Evolutionary conservation across 1,140 invertebrate genomes (phyloP).

Genomic region (Calephelis virginiensis): DNA sequence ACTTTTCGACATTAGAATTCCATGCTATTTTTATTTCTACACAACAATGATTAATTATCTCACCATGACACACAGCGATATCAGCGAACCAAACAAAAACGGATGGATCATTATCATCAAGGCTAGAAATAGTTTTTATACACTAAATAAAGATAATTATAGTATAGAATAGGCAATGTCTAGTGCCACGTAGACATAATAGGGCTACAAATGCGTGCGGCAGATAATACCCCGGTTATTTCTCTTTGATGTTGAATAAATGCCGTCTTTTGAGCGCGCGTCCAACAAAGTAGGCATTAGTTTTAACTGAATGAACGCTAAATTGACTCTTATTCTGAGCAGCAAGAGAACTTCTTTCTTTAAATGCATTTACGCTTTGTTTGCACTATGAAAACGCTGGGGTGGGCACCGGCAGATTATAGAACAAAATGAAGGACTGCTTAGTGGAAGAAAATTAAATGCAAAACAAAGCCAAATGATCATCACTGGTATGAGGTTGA

Average conservation of each 20-base stretch:
- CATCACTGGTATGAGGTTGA: not conserved
- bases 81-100: constrained; percentile 5
- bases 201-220: constrained; percentile 7
- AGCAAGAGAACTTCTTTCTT: not conserved
- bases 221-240: constrained; percentile 10
- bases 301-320: constrained; percentile 13
- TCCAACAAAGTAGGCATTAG: constrained; percentile 17
- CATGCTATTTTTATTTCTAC: not conserved
- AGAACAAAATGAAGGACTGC: constrained; percentile 12
- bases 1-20: not conserved
- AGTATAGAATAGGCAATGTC: constrained; percentile 2
- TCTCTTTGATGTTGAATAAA: constrained; percentile 16
- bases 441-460: constrained; percentile 13
- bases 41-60: not conserved
- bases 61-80: constrained; percentile 1
- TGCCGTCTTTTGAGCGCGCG: constrained; percentile 13
- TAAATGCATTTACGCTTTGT: constrained; percentile 11
- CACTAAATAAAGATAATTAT: constrained; percentile 5
- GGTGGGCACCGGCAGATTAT: constrained; percentile 6
- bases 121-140: not conserved
- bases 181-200: constrained; percentile 15
- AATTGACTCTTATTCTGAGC: constrained; percentile 10
- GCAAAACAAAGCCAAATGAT: not conserved
- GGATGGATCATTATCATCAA: constrained; percentile 1
- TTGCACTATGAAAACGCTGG: constrained; percentile 2